Percentiles rank a stretch among this genome's conserved stretches.
phyloP scores from a whole-genome alignment of 1,140 invertebrate genomes.

The Orius laevigatus region DNA sequence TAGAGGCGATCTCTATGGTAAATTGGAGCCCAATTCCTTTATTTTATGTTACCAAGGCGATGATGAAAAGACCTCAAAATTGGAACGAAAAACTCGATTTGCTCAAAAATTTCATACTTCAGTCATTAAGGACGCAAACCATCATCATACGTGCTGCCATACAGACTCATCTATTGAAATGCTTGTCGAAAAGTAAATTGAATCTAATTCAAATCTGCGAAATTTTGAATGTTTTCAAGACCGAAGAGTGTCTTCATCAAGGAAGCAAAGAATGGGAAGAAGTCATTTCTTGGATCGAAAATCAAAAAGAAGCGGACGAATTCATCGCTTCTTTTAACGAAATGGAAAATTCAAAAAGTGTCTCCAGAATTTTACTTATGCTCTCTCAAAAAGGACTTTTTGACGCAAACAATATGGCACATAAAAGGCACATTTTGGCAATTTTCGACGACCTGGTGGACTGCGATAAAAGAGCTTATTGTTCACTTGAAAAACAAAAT shows the following conservation, averaged over 20 bases:
- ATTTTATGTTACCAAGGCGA: constrained; percentile 8
- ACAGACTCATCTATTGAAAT: constrained; percentile 19
- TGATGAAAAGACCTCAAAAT: not conserved
- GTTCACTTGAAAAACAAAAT: not conserved
- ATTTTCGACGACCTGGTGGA: too few species aligned
- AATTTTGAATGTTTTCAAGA: too few species aligned
- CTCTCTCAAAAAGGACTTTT: too few species aligned
- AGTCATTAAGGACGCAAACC: constrained; percentile 19
- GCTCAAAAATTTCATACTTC: constrained; percentile 17
- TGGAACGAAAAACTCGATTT: constrained; percentile 9
- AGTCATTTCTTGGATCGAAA: constrained; percentile 17
- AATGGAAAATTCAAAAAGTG: not conserved
- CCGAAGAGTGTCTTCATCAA: not conserved
- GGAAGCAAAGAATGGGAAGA: constrained; percentile 16
- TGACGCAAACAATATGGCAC: too few species aligned
- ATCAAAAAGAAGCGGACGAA: not conserved
- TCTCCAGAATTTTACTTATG: not conserved
- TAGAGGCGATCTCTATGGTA: not conserved
- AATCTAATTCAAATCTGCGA: constrained; percentile 12
- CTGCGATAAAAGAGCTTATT: constrained; percentile 1
- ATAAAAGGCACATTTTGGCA: too few species aligned
- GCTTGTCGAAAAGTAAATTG: constrained; percentile 15
- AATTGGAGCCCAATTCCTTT: constrained; percentile 15
- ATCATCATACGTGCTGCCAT: constrained; percentile 21
- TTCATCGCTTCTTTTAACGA: not conserved